phyloP scores from a whole-genome alignment of 1,140 invertebrate genomes.

The Drosophila carrolli region DNA sequence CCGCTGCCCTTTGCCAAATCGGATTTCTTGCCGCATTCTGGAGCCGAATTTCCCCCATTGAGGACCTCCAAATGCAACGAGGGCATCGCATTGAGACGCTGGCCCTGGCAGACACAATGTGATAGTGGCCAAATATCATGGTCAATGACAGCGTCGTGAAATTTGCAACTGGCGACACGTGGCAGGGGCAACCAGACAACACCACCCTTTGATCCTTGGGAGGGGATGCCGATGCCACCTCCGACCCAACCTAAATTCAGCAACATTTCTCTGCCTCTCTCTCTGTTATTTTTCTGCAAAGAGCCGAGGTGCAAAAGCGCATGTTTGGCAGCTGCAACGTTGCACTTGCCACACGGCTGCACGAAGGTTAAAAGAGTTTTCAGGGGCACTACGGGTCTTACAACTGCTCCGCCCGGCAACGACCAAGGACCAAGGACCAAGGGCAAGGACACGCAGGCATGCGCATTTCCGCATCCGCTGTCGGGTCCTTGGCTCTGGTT shows the following conservation, averaged over 20 bases:
- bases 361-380: conserved; percentile 79
- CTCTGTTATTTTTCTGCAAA: background rate
- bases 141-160: conserved; percentile 68
- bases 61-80: conserved; percentile 15
- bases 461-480: conserved; percentile 75
- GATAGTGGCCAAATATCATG: conserved; percentile 66
- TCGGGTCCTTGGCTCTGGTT: conserved; percentile 41
- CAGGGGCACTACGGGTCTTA: conserved; percentile 66
- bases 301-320: conserved; percentile 52
- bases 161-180: conserved; percentile 38
- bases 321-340: conserved; percentile 62
- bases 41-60: background rate
- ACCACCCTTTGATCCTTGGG: conserved; percentile 47
- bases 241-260: background rate
- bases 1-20: background rate
- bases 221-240: conserved; percentile 1
- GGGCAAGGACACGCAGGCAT: conserved; percentile 83
- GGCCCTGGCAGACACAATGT: conserved; percentile 10
- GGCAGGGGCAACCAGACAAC: conserved; percentile 74
- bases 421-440: conserved; percentile 64
- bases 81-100: conserved; percentile 32
- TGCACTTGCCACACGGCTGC: conserved; percentile 64
- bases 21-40: background rate
- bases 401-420: conserved; percentile 33
- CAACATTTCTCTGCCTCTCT: background rate